Conservation (phyloP, 2,888 invertebrate species). For the Platerodrilus igneus region DNA sequence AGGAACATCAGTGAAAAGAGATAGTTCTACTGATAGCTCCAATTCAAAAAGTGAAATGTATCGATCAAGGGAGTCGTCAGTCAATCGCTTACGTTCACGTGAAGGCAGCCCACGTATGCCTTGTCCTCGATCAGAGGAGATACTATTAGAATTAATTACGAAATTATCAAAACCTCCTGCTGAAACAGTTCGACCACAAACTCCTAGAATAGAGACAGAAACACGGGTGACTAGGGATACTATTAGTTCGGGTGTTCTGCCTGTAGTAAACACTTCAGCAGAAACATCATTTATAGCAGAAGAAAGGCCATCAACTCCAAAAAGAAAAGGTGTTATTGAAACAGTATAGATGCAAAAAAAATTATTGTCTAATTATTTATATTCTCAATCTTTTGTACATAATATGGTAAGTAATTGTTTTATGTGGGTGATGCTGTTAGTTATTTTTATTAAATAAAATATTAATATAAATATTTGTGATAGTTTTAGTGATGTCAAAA, state of each 20-base stretch:
- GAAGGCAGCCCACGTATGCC: conserved; percentile 69
- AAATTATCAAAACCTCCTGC: conserved; percentile 53
- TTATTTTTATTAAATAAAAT: no score
- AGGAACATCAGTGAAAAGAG: conserved; percentile 24
- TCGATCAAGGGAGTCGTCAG: conserved; percentile 33
- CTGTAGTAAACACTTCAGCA: conserved; percentile 53
- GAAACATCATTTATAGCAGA: conserved; percentile 75
- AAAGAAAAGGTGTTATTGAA: conserved; percentile 49
- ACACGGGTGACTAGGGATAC: conserved; percentile 21
- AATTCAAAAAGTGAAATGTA: conserved; percentile 23
- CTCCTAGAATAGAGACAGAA: conserved; percentile 36
- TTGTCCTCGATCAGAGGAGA: conserved; percentile 72
- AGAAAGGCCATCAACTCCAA: conserved; percentile 41
- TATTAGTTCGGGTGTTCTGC: conserved; percentile 32
- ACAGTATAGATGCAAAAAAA: no score
- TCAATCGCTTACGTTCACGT: conserved; percentile 54
- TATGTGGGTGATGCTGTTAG: no score
- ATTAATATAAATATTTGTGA: no score
- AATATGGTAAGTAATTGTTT: no score
- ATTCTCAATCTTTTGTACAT: no score
- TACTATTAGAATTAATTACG: conserved; percentile 74
- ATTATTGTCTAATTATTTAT: no score
- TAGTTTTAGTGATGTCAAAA: no score
- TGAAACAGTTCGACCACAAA: conserved; percentile 48
- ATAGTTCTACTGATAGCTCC: conserved; percentile 28